Evolutionary conservation across 2,113 vertebrate species (phyloP), one percentile per base, ranked within the genome.

Genomic region (Pelmatolapia mariae): DNA sequence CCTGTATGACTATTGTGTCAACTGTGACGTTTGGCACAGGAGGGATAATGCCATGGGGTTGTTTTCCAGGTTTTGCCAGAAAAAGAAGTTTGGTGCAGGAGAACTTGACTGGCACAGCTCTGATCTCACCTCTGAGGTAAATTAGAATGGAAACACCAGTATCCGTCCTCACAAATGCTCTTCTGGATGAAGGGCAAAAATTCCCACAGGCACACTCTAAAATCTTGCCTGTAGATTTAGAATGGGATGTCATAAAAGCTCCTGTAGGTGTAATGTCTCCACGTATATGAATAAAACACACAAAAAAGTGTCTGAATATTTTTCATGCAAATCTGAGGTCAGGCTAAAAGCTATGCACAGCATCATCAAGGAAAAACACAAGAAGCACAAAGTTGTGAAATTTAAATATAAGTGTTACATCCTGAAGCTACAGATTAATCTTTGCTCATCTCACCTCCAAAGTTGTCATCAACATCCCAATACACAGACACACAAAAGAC

Each of bases 381-480:
- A 29, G 7, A n/a, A 59, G 15, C 52, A 29, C 26, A 43, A 10
- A 36, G 18, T 13, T 57, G 38, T 86, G 61, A 76, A 78, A 63
- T 88, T 43, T 85, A 63, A 86, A 85, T 45, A 43, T 11, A 76
- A 18, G 40, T 89, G 80, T 89, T 81, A 85, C 22, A 63, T 54
- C 68, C 71, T 18, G 22, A 61, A 57, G 52, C 61, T 43, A 63
- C 5, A 53, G 80, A 82, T 73, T 50, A 82, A 83, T 81, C 80
- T 87, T 84, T 57, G 71, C 45, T 86, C 79, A 40, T 87, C 79
- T 66, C 89, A 85, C 80, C 88, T 79, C 57, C 63, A 52, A 53
- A 81, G 59, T 86, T 88, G 82, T 76, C 88, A 91, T 92, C 90
- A 90, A 84, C 89, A 79, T 82, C 61, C 52, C 45, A 16, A 33